Base-by-base conservation (phyloP, 1,140 invertebrate genomes). In the Drosophila subobscura region DNA sequence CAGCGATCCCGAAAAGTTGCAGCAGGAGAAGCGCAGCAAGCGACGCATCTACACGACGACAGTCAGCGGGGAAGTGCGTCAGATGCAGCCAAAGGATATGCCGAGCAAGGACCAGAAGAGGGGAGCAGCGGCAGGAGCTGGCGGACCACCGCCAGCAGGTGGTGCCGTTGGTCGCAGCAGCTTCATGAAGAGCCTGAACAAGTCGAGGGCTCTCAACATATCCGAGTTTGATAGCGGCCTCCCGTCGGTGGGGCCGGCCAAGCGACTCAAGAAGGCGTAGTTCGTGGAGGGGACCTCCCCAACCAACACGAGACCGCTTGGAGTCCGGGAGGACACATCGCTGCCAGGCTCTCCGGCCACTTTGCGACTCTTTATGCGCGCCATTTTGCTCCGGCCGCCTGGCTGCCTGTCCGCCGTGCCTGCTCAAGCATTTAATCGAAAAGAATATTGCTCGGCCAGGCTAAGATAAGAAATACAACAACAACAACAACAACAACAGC, bases 221-320 rank as follows among this genome's bases (percentile, higher is more conserved):
- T 92, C 91, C 44, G 91, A 92, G 52, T 91, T 91, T 22, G 91
- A 90, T n/a, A 92, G 91, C 63, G 91, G 91, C 1, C 42, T 92
- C 49, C 72, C 83, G 3, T 14, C 68, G 0, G 45, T 50, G 33
- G 63, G 56, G 10, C 61, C 50, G 8, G 52, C 74, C 46, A 86
- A 86, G 51, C 50, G 58, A 12, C 68, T 73, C 27, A 86, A 86
- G 58, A 37, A 50, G 65, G 42, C 49, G 40, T 80, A 86, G 42
- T 7, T 12, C 37, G 27, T 44, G 29, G 1, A 5, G 8, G 41
- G 50, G 29, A 4, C 23, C 40, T 20, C 1, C 16, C 16, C 16
- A 20, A 6, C 1, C 45, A 23, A 6, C 2, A 16, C 20, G 0
- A n/a, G 45, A 0, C 25, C 22, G 4, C 16, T 7, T 20, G 16